Percentiles rank a stretch among this genome's conserved stretches.
phyloP scores from a whole-genome alignment of 2,888 invertebrate species.

The Drosophila cognata region DNA sequence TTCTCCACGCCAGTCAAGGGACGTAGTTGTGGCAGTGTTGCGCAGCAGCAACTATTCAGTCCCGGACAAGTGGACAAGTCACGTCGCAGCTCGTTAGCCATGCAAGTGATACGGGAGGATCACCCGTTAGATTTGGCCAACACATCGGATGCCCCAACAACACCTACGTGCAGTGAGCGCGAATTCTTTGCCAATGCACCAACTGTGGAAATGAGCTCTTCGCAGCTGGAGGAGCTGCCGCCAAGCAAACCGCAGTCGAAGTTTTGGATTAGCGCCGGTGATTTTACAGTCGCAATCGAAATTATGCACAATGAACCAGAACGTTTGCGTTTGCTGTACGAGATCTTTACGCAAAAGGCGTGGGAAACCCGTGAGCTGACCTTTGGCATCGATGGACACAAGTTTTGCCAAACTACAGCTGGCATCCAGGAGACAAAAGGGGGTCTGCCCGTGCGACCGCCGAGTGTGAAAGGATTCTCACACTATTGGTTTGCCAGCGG shows the following conservation, averaged over 20 bases:
- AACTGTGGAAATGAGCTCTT: constrained; percentile 63
- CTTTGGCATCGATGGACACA: constrained; percentile 82
- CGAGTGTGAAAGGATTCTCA: constrained; percentile 67
- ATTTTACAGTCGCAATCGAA: constrained; percentile 73
- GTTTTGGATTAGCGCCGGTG: constrained; percentile 80
- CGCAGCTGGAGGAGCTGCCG: constrained; percentile 39
- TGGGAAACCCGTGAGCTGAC: constrained; percentile 72
- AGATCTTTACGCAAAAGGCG: constrained; percentile 81
- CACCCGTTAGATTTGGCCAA: constrained; percentile 67
- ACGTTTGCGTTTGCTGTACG: constrained; percentile 72
- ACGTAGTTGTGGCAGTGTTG: constrained; percentile 19
- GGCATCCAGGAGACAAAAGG: not conserved
- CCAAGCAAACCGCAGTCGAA: constrained; percentile 49
- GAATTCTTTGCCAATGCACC: constrained; percentile 70
- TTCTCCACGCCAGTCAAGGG: constrained; percentile 80
- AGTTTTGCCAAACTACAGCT: constrained; percentile 52
- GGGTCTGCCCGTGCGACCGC: constrained; percentile 50
- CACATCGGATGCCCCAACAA: constrained; percentile 37
- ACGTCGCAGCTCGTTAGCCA: constrained; percentile 77
- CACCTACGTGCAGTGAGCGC: constrained; percentile 59
- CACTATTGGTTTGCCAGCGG: constrained; percentile 84
- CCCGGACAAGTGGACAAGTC: constrained; percentile 68
- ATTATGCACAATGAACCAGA: constrained; percentile 64
- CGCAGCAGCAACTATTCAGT: constrained; percentile 69
- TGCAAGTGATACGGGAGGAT: constrained; percentile 83